phyloP scores from a whole-genome alignment of 2,797 vertebrate species.

The Eulemur coronatus region DNA sequence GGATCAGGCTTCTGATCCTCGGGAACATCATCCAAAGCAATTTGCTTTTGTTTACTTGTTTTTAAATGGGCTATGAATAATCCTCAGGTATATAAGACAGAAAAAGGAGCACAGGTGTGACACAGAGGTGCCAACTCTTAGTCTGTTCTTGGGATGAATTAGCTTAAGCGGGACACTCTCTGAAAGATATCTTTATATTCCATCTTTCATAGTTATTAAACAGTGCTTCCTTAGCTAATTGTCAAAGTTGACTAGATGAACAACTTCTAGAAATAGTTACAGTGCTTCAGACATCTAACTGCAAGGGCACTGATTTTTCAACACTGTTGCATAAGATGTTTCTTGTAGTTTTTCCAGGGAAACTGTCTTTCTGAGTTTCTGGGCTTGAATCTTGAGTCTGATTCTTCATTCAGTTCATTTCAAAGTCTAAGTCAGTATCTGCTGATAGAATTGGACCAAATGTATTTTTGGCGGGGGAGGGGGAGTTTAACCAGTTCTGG shows the following conservation, averaged over 20 bases:
- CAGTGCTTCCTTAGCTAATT: neutral
- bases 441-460: neutral
- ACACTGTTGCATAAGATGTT: neutral
- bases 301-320: neutral
- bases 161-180: neutral
- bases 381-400: too few relatives aligned
- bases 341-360: neutral
- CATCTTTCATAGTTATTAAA: neutral
- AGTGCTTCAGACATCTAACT: neutral
- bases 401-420: too few relatives aligned
- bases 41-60: slow-evolving; percentile 65
- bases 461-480: neutral
- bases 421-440: neutral
- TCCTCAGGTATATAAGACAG: slow-evolving; percentile 38
- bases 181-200: slow-evolving; percentile 9
- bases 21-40: slow-evolving; percentile 22
- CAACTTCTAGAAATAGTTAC: neutral
- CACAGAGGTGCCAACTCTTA: neutral
- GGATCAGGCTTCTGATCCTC: neutral
- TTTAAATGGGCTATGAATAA: slow-evolving; percentile 61
- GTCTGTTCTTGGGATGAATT: slow-evolving; percentile 19
- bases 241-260: neutral
- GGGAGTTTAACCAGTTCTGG: neutral
- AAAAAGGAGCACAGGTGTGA: neutral
- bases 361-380: neutral